Percentiles rank a stretch among this genome's conserved stretches.
Conservation (phyloP, 92 coral and sea anemone genomes). For the Umimayanthus kanabou region DNA sequence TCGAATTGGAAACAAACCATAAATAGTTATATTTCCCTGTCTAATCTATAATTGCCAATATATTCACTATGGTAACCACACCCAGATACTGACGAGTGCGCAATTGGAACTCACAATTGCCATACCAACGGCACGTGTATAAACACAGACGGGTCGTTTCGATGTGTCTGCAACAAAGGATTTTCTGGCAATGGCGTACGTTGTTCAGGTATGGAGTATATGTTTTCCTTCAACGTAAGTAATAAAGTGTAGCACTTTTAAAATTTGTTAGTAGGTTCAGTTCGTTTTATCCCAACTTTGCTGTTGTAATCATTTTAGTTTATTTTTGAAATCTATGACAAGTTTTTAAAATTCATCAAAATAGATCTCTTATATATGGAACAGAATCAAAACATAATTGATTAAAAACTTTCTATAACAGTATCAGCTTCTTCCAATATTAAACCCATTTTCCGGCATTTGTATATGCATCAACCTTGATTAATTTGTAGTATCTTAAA, state of each 20-base stretch:
- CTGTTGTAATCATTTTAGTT: too few species aligned
- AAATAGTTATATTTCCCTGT: too few species aligned
- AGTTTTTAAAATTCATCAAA: too few species aligned
- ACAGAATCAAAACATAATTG: too few species aligned
- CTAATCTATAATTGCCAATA: neutral
- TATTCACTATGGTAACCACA: neutral
- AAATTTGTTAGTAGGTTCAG: neutral
- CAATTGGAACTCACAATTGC: constrained; percentile 62
- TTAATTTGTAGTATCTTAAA: too few species aligned
- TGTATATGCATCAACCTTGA: too few species aligned
- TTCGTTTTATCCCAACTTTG: neutral
- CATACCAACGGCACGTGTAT: constrained; percentile 71
- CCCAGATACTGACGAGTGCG: constrained; percentile 80
- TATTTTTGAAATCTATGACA: too few species aligned
- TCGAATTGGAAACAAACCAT: neutral
- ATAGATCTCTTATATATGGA: too few species aligned
- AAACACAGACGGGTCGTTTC: constrained; percentile 84
- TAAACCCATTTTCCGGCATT: too few species aligned
- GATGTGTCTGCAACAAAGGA: constrained; percentile 75
- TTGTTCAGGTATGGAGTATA: constrained; percentile 61
- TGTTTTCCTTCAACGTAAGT: neutral
- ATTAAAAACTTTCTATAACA: too few species aligned
- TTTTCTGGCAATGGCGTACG: constrained; percentile 68
- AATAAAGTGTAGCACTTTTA: neutral
- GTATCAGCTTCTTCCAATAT: too few species aligned